These are phyloP conservation scores for Microchrysa polita DNA, from an alignment of 2,888 invertebrate species.

Conservation along the genomic window DNA sequence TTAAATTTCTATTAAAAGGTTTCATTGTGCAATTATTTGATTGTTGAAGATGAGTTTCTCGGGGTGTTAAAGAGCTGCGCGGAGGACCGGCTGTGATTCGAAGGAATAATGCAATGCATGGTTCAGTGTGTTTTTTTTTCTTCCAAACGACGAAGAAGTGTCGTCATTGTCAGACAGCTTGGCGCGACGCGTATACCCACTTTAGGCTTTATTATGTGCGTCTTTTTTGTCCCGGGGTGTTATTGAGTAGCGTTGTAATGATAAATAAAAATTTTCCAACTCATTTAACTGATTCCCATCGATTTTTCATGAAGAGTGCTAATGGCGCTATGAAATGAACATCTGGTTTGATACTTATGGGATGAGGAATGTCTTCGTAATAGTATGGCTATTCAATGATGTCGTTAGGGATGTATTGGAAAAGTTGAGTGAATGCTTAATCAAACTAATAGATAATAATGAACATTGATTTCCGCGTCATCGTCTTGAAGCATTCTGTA, in stretches of 20 bases:
- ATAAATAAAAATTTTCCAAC: conserved; percentile 46
- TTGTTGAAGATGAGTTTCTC: conserved; percentile 26
- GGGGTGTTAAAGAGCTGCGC: not conserved
- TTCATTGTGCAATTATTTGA: conserved; percentile 45
- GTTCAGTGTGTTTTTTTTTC: not conserved
- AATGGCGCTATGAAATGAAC: conserved; percentile 5
- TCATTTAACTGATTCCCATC: conserved; percentile 41
- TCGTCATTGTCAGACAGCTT: not conserved
- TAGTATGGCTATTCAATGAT: too few relatives aligned
- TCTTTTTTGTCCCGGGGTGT: conserved; percentile 19
- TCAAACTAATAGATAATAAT: too few relatives aligned
- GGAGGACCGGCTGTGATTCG: not conserved
- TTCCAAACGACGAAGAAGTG: not conserved
- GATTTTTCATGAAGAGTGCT: not conserved
- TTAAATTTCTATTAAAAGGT: conserved; percentile 56
- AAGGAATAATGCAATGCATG: not conserved
- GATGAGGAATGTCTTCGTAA: too few relatives aligned
- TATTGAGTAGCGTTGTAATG: conserved; percentile 9
- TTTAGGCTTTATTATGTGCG: not conserved
- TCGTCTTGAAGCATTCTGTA: too few relatives aligned
- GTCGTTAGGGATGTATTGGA: too few relatives aligned
- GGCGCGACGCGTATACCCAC: not conserved
- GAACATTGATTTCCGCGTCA: too few relatives aligned
- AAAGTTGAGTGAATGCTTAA: too few relatives aligned
- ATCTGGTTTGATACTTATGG: not conserved